phyloP scores from a whole-genome alignment of 2,797 vertebrate species.

The Denticeps clupeoides region DNA sequence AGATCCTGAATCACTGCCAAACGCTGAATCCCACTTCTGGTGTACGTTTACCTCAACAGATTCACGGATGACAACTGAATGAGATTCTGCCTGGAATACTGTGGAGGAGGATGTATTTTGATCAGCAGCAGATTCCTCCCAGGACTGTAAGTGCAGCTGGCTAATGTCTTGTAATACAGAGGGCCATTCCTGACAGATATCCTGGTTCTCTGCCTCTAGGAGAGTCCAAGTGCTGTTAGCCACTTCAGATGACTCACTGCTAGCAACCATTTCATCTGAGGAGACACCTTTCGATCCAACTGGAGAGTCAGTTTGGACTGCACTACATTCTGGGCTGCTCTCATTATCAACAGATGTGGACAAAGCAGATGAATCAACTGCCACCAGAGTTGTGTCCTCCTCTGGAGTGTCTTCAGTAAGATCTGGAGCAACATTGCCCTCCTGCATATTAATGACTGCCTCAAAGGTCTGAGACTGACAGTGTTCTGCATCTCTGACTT shows the following conservation, averaged over 20 bases:
- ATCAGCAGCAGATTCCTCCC: conserved; percentile 56
- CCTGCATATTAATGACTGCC: not conserved
- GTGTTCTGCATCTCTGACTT: conserved; percentile 19
- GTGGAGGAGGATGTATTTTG: conserved; percentile 40
- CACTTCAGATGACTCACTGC: conserved; percentile 67
- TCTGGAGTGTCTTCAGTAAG: conserved; percentile 42
- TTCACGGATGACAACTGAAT: conserved; percentile 53
- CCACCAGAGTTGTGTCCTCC: conserved; percentile 56
- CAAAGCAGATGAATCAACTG: conserved; percentile 48
- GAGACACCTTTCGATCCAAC: conserved; percentile 60
- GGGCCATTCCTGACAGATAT: conserved; percentile 60
- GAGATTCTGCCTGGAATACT: conserved; percentile 46
- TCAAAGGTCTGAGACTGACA: conserved; percentile 20
- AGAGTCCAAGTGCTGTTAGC: conserved; percentile 72
- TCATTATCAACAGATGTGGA: conserved; percentile 46
- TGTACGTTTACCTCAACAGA: conserved; percentile 46
- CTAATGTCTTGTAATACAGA: conserved; percentile 48
- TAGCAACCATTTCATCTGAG: conserved; percentile 68
- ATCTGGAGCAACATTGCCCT: conserved; percentile 25
- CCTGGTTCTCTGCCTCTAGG: conserved; percentile 63
- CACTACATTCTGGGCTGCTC: conserved; percentile 56
- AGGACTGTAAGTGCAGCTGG: conserved; percentile 53
- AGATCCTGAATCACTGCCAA: conserved; percentile 12
- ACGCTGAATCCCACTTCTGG: conserved; percentile 34
- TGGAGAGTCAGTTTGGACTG: conserved; percentile 53